Evolutionary conservation across 2,797 vertebrate species (phyloP).

Genomic region (Acanthiza pusilla): DNA sequence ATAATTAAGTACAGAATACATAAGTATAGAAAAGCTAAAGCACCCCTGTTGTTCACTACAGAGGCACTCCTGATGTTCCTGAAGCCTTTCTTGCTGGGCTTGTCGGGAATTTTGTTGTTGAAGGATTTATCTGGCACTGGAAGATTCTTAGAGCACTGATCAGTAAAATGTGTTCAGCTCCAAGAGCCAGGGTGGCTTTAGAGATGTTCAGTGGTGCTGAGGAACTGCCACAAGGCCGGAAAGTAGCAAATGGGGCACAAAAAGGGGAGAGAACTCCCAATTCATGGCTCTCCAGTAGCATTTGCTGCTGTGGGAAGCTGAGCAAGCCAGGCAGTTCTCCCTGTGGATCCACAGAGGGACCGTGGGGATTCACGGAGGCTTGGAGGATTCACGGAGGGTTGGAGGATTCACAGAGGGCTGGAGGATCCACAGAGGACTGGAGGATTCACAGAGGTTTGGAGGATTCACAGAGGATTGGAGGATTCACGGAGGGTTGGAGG

Average conservation of each 20-base stretch:
- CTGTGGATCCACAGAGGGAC: not conserved
- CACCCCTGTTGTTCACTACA: not conserved
- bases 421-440: too few relatives aligned
- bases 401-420: too few relatives aligned
- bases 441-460: too few relatives aligned
- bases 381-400: too few relatives aligned
- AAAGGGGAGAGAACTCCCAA: not conserved
- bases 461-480: too few relatives aligned
- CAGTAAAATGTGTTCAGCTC: not conserved
- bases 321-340: not conserved
- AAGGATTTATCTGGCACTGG: not conserved
- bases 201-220: not conserved
- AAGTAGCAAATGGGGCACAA: not conserved
- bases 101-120: not conserved
- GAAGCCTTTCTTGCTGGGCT: not conserved
- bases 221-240: not conserved
- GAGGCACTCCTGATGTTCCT: not conserved
- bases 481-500: too few relatives aligned
- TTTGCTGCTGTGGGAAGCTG: not conserved
- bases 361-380: not conserved
- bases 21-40: not conserved
- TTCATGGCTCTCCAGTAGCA: accelerated
- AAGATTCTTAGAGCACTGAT: not conserved
- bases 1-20: too few relatives aligned
- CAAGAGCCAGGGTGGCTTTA: not conserved